These are phyloP conservation scores for Geodia barretti DNA, from an alignment of 37 sponge, comb jelly and placozoan species.

Conservation along the genomic window DNA sequence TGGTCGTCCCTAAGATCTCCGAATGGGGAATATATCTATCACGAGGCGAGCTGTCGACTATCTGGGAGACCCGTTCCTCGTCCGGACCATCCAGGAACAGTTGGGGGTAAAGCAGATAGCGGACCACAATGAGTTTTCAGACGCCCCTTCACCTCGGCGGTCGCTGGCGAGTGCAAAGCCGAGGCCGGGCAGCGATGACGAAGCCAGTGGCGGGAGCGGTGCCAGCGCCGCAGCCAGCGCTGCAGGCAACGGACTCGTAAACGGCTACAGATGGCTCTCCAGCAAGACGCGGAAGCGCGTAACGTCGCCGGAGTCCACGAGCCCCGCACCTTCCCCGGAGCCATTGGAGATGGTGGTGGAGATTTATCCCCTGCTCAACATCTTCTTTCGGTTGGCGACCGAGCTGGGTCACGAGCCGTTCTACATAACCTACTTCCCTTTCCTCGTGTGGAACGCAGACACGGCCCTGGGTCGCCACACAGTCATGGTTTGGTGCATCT, in stretches of 20 bases:
- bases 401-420: slow-evolving; percentile 90
- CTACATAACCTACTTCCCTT: slow-evolving; percentile 81
- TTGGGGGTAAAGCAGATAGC: slow-evolving; percentile 38
- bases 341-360: slow-evolving; percentile 37
- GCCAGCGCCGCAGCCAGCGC: neutral
- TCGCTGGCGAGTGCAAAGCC: too few relatives aligned
- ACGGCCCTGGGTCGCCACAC: slow-evolving; percentile 37
- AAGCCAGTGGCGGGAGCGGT: too few relatives aligned
- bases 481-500: slow-evolving; percentile 70
- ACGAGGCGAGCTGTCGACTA: slow-evolving; percentile 40
- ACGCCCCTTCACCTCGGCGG: too few relatives aligned
- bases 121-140: neutral
- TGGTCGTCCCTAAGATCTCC: too few relatives aligned
- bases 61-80: slow-evolving; percentile 60
- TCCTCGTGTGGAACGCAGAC: slow-evolving; percentile 80
- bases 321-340: neutral
- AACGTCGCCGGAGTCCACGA: neutral
- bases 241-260: neutral
- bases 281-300: neutral
- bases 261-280: slow-evolving; percentile 2
- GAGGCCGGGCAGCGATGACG: neutral
- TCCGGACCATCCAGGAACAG: slow-evolving; percentile 52
- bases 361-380: slow-evolving; percentile 65
- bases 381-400: slow-evolving; percentile 81
- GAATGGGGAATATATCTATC: slow-evolving; percentile 41